Evolutionary conservation across 2,797 vertebrate species (phyloP), one percentile per base, ranked within the genome.

Genomic region (Dryobates pubescens): DNA sequence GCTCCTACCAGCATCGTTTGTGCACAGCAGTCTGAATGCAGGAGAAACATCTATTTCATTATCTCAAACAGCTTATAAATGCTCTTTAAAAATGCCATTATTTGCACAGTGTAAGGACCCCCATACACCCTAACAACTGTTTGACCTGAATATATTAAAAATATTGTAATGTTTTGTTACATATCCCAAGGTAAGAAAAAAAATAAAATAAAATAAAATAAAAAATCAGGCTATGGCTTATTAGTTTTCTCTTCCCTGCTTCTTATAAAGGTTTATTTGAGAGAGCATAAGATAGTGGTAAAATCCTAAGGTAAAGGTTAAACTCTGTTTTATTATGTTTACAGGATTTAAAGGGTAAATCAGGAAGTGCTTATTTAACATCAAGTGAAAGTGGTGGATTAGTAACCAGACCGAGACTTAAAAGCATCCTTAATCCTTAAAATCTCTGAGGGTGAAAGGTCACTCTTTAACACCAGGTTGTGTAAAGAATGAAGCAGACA

Each of bases 361-460:
- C 97, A 96, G 97, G 97, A 98, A 98, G 97, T 97, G 97, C 98
- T 98, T 98, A 97, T 97, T 98, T 98, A 98, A 98, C 98, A 97
- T 96, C 96, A 97, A 98, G 98, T 97, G 98, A 98, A 98, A 98
- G 98, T 98, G 98, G 97, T 98, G 98, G 98, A 98, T 99, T 98
- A 98, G 97, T 97, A 97, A 93, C 97, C 96, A 97, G 96, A 97
- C 95, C 94, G 93, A 95, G 97, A 98, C 97, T 98, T 98, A 98
- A 98, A 98, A 98, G 98, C 97, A 89, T 93, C 97, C 97, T 98
- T 99, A 99, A 99, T 99, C 98, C 98, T 97, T 98, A 96, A 98
- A 98, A 99, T 98, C 98, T 99, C 97, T 97, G 97, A 97, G 94
- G 98, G 98, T 98, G 98, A 99, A 98, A 98, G 99, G 98, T 99